phyloP scores from a whole-genome alignment of 2,113 vertebrate species.

The Crotalus horridus region DNA sequence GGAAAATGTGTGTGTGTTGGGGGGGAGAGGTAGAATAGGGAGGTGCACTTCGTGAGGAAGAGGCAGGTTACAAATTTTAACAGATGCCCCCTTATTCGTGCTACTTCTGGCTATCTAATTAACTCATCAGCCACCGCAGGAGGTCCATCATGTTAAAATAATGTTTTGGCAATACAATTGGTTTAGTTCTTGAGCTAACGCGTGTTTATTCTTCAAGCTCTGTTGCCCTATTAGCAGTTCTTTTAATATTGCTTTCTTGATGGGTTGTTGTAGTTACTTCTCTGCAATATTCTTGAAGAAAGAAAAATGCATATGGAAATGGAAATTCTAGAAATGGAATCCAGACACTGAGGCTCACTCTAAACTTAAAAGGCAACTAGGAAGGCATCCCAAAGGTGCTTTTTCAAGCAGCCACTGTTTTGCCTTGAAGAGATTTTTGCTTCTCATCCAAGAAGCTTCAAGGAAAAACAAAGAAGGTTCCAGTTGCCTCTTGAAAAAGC shows the following conservation, averaged over 20 bases:
- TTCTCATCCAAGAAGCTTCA: background rate
- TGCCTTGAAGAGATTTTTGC: background rate
- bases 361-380: background rate
- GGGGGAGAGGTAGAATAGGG: fast-evolving
- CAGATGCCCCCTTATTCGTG: background rate
- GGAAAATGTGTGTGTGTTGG: background rate
- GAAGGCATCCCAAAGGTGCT: background rate
- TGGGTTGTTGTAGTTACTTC: background rate
- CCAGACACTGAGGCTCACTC: background rate
- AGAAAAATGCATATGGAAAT: background rate
- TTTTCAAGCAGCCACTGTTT: background rate
- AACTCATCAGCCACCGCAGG: background rate
- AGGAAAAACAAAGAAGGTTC: background rate
- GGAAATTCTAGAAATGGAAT: background rate
- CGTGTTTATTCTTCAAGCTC: background rate
- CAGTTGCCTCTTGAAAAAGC: no score
- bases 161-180: background rate
- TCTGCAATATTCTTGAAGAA: background rate
- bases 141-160: background rate
- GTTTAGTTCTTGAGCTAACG: background rate
- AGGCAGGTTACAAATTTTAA: no score
- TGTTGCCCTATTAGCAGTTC: background rate
- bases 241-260: background rate
- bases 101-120: background rate
- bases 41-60: background rate